phyloP scores from a whole-genome alignment of 2,888 invertebrate species.

The Drosophila mercatorum region DNA sequence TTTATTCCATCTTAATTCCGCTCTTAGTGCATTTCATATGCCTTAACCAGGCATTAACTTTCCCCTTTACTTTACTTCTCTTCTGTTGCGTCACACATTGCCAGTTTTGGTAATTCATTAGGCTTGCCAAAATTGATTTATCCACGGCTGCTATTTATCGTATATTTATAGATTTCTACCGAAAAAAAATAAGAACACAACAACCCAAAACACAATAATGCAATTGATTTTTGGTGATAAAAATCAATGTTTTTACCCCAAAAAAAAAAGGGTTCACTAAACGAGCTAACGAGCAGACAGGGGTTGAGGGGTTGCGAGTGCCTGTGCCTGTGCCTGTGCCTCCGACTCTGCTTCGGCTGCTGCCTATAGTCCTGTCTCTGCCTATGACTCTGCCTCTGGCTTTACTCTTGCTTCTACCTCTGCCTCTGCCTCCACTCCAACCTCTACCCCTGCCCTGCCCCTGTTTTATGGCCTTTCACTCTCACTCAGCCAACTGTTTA shows the following conservation, averaged over 20 bases:
- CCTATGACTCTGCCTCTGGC: not conserved
- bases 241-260: slow-evolving; percentile 72
- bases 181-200: not conserved
- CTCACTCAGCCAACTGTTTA: slow-evolving; percentile 64
- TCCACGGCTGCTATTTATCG: slow-evolving; percentile 55
- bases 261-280: slow-evolving; percentile 62
- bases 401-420: not conserved
- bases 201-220: slow-evolving; percentile 68
- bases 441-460: not conserved
- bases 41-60: slow-evolving; percentile 1
- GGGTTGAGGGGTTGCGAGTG: slow-evolving; percentile 6
- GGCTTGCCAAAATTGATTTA: slow-evolving; percentile 68
- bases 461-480: slow-evolving; percentile 27
- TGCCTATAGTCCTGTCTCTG: not conserved
- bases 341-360: not conserved
- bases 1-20: not conserved
- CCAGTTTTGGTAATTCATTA: slow-evolving; percentile 50
- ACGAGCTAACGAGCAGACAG: slow-evolving; percentile 27
- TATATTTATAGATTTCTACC: slow-evolving; percentile 31
- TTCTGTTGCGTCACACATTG: slow-evolving; percentile 16
- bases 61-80: no score
- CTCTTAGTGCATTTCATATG: not conserved
- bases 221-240: slow-evolving; percentile 80
- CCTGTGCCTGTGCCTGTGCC: not conserved
- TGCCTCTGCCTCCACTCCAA: not conserved